Evolutionary conservation across 2,113 vertebrate species (phyloP), one percentile per base, ranked within the genome.

Genomic region (Camelus bactrianus): DNA sequence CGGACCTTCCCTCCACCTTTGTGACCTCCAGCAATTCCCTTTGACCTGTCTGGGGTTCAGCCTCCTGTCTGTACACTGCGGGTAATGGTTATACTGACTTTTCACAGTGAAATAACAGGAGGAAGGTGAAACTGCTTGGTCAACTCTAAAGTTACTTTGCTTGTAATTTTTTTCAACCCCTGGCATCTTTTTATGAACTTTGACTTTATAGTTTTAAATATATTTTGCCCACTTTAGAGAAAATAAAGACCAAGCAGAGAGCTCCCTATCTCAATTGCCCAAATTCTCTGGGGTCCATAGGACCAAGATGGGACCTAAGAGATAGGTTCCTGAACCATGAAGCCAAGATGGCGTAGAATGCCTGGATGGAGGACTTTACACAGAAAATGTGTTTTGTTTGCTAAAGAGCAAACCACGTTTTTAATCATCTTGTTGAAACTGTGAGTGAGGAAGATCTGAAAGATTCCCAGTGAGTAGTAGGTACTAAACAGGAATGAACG

Each of bases 401-500:
- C 48, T 42, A 58, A 75, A 24, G 6, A 48, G 10, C 12, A 73
- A 13, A 19, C 6, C n/a, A 5, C 56, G 2, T 54, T 85, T 80
- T 70, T 15, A 24, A 0, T 69, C 32, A 9, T 65, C 50, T 38
- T 35, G 6, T 19, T 81, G 70, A 73, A 28, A 32, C 42, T 3
- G 6, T 56, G 52, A 52, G 7, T 5, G 28, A 62, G 56, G 26
- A 52, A 35, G 42, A 15, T 15, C 52, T 56, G 73, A 17, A 22
- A 16, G 67, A 52, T n/a, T 64, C 72, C 26, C 12, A 50, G 72
- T 4, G 20, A 95, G 28, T 17, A 1, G 1, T 26, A 67, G 26
- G n/a, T 13, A 3, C 8, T 8, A 9, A 19, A 8, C 8, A 17
- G 30, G 15, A 13, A 17, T 67, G 38, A 65, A 24, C 0, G 22